A percentile compares a stretch with the other conserved stretches of the same genome.
phyloP scores from a whole-genome alignment of 2,888 invertebrate genomes.

The Gonocerus acuteangulatus region DNA sequence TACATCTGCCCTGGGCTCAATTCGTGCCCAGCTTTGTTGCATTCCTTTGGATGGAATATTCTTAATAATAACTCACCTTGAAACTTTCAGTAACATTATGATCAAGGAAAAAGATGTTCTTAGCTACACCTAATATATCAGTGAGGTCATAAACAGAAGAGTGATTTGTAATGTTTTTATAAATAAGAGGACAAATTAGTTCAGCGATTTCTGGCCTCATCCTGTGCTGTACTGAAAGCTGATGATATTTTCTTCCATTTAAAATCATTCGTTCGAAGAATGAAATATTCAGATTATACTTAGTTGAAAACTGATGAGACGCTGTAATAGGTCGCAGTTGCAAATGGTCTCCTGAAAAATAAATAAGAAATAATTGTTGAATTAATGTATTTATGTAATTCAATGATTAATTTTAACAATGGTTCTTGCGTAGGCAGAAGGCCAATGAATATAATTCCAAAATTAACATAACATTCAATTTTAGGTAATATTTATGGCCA shows the following conservation, averaged over 20 bases:
- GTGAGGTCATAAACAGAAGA: conserved; percentile 51
- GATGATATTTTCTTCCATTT: conserved; percentile 44
- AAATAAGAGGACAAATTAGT: conserved; percentile 55
- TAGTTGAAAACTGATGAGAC: conserved; percentile 45
- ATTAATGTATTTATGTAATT: no score
- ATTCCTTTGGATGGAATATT: no score
- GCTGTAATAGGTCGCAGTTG: conserved; percentile 49
- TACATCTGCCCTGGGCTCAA: no score
- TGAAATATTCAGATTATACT: conserved; percentile 48
- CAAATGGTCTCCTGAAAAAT: conserved; percentile 34
- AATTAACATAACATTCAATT: no score
- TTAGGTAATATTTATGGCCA: no score
- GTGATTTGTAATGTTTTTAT: conserved; percentile 55
- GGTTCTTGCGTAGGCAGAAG: no score
- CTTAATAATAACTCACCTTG: no score
- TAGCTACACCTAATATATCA: conserved; percentile 52
- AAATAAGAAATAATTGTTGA: no score
- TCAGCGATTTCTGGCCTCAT: conserved; percentile 48
- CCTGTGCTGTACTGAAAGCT: conserved; percentile 47
- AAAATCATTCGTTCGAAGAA: conserved; percentile 50
- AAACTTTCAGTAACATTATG: conserved; percentile 45
- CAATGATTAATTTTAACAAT: no score
- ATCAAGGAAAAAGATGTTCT: conserved; percentile 60
- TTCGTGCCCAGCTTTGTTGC: no score
- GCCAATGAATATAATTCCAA: no score